A percentile compares a stretch with the other conserved stretches of the same genome.
These are phyloP conservation scores for Nomada fucata DNA, from an alignment of 2,888 invertebrate genomes.

Conservation along the genomic window DNA sequence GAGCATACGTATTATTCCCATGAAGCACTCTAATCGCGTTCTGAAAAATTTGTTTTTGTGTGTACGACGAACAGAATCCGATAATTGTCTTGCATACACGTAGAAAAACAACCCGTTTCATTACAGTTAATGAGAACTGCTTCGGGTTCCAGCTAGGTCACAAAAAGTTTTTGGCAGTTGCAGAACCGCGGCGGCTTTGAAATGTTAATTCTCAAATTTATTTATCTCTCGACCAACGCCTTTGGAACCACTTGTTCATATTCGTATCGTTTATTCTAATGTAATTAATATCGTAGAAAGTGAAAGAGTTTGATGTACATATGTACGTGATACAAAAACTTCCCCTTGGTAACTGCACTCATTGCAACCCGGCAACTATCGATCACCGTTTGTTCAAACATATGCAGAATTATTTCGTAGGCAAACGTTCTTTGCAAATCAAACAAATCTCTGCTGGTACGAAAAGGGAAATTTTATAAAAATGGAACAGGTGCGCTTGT, in stretches of 20 bases:
- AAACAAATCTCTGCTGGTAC: conserved; percentile 6
- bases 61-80: conserved; percentile 9
- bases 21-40: background rate
- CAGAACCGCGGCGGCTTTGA: conserved; percentile 15
- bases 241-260: background rate
- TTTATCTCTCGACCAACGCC: conserved; percentile 9
- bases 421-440: conserved; percentile 21
- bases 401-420: background rate
- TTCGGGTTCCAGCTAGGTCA: conserved; percentile 23
- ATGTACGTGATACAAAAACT: background rate
- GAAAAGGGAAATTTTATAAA: conserved; percentile 3
- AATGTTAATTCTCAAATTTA: conserved; percentile 13
- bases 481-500: background rate
- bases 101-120: conserved; percentile 35
- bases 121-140: conserved; percentile 39
- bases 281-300: too few relatives aligned
- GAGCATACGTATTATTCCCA: background rate
- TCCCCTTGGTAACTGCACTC: background rate
- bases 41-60: background rate
- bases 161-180: conserved; percentile 10
- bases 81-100: conserved; percentile 40
- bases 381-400: conserved; percentile 24
- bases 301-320: background rate
- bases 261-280: background rate
- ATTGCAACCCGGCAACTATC: background rate